Evolutionary conservation across 1,140 invertebrate species (phyloP), one percentile per base, ranked within the genome.

Genomic region (Holotrichia oblita): DNA sequence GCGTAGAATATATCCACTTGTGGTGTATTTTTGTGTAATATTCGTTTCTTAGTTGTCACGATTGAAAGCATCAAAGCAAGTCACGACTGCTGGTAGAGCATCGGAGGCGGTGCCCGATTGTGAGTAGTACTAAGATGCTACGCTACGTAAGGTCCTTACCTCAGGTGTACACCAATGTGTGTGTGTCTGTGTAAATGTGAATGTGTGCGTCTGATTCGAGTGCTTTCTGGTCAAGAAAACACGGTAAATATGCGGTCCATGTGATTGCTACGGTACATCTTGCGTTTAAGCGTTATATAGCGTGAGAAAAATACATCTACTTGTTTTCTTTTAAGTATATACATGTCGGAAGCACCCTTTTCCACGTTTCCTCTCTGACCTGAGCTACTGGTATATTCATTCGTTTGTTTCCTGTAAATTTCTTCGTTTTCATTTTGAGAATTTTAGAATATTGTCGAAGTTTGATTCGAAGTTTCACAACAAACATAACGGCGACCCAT

Each of bases 51-150:
- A 69, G 61, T 69, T 69, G 61, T 69, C 61, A 69, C 61, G 61
- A 69, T 69, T 69, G 61, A 69, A 69, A 69, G 61, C 61, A 69
- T 69, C 61, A 69, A 69, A 34, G 61, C 61, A 69, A 69, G 61
- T 69, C 61, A 69, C 61, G 61, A 69, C 27, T 34, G 61, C 61
- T 69, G 61, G 61, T 69, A 69, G 61, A 69, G 61, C 61, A 69
- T 10, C 22, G 61, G 61, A 69, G 61, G 61, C 61, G 61, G 61
- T 69, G 22, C 61, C 61, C 22, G 61, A 24, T 55, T 55, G 48
- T 55, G 48, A 55, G 48, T 55, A 55, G 48, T 55, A 55, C 48
- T 55, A 55, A 69, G 61, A 69, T 69, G 27, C 22, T 69, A 69
- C 27, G 22, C 61, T 24, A 34, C 61, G 61, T 69, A 69, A 69